These are phyloP conservation scores for Holothuria scabra DNA, from an alignment of 53 echinoderm and acorn worm genomes.

Conservation along the genomic window DNA sequence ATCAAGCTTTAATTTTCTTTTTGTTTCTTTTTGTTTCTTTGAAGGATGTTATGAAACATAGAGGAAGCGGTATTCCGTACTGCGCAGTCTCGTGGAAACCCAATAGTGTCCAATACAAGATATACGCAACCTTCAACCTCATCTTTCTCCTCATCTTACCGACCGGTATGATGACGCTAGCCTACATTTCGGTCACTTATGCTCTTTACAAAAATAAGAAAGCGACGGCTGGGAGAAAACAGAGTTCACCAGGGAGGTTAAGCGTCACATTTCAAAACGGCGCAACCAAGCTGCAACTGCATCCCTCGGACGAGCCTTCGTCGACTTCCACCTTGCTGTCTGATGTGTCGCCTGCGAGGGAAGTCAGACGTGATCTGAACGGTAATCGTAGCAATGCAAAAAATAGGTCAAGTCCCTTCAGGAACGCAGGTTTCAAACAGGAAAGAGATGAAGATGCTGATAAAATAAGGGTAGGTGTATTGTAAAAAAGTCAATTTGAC, in stretches of 20 bases:
- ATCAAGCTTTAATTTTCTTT: too few species aligned
- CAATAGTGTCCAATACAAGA: not conserved
- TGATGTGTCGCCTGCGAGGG: slow-evolving; percentile 13
- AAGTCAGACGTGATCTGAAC: not conserved
- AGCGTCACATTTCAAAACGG: slow-evolving; percentile 14
- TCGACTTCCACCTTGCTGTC: slow-evolving; percentile 16
- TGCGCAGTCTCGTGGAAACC: not conserved
- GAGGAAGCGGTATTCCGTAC: not conserved
- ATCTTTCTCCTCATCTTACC: slow-evolving; percentile 38
- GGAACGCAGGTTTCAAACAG: not conserved
- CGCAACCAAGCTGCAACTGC: not conserved
- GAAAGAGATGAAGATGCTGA: slow-evolving; percentile 16
- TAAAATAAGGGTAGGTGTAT: slow-evolving; percentile 23
- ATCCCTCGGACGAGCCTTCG: not conserved
- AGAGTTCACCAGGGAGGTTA: slow-evolving; percentile 12
- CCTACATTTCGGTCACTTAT: slow-evolving; percentile 4
- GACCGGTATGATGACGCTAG: slow-evolving; percentile 30
- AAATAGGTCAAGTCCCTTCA: not conserved
- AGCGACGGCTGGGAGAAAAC: slow-evolving; percentile 30
- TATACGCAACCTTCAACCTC: slow-evolving; percentile 31
- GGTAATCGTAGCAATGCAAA: not conserved
- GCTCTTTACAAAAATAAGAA: slow-evolving; percentile 45
- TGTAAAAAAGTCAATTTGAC: too few species aligned
- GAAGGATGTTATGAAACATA: not conserved
- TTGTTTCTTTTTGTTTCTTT: not conserved